Conservation (phyloP, 2,888 invertebrate species). For the Lasioglossum marginatum region DNA sequence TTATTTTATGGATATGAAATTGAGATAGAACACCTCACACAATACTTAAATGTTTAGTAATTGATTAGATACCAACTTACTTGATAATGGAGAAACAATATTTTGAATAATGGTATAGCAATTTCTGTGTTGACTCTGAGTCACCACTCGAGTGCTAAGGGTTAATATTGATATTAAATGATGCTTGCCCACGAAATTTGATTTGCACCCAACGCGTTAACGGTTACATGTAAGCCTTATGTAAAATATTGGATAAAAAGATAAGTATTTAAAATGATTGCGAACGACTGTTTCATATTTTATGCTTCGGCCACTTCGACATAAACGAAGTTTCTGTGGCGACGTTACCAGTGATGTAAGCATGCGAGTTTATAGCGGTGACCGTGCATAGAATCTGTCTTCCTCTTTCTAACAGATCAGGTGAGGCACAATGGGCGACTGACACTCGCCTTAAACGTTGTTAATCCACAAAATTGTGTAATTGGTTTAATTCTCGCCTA, state of each 20-base stretch:
- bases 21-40: too few species aligned
- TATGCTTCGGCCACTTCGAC: conserved; percentile 27
- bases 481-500: background rate
- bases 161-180: background rate
- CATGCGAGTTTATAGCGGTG: conserved; percentile 81
- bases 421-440: conserved; percentile 39
- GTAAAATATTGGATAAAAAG: background rate
- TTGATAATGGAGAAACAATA: too few species aligned
- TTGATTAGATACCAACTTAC: too few species aligned
- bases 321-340: conserved; percentile 39
- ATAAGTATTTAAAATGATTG: conserved; percentile 29
- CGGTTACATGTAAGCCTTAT: background rate
- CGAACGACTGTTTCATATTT: conserved; percentile 32
- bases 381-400: conserved; percentile 67
- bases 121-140: too few species aligned
- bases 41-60: too few species aligned
- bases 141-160: too few species aligned
- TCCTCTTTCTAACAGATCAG: conserved; percentile 49
- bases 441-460: conserved; percentile 16
- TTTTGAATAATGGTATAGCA: too few species aligned
- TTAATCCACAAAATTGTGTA: conserved; percentile 43
- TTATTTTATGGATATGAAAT: too few species aligned
- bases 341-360: conserved; percentile 79
- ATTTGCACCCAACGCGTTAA: background rate
- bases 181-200: background rate